Evolutionary conservation across 2,888 invertebrate species (phyloP), one percentile per base, ranked within the genome.

Genomic region (Erpobdella octoculata): DNA sequence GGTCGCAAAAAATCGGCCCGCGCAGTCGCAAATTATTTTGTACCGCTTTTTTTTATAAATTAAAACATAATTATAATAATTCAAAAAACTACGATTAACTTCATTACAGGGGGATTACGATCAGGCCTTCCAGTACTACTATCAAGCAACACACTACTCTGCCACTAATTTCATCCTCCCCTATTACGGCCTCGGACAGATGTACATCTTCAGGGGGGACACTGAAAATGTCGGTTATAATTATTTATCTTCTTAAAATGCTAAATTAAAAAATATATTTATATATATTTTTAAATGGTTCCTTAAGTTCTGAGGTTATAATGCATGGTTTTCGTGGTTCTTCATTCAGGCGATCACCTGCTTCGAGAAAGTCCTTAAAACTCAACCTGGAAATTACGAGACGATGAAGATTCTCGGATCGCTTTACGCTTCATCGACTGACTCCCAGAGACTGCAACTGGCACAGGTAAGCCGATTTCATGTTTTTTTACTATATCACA

Each of bases 331-430:
- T 33, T 12, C 12, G 9, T 12, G 8, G 12, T 64, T 12, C 21
- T 62, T 9, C 33, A 8, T 70, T 5, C 64, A 93, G 93, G 96
- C 97, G 0, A 92, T 96, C 0, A 92, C 92, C 82, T 96, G 96
- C 82, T 98, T 99, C 83, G 98, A 99, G 85, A 96, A 95, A 85
- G 97, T 99, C 0, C 85, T 98, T 5, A 97, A 97, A 86, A 91
- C 89, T 0, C 93, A 95, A 82, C 95, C 97, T 0, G 93, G 93
- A 41, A 98, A 98, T 85, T 96, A 96, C 80, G 98, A 99, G 84
- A 96, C 98, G 0, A 95, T 98, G 93, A 98, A 98, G 85, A 97
- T 98, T 78, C 87, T 99, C 12, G 98, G 97, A 1, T 95, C 96
- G 0, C 85, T 98, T 0, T 98, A 99, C 82, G 95, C 97, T 0